Evolutionary conservation across 2,113 vertebrate genomes (phyloP), one percentile per base, ranked within the genome.

Genomic region (Saimiri boliviensis): DNA sequence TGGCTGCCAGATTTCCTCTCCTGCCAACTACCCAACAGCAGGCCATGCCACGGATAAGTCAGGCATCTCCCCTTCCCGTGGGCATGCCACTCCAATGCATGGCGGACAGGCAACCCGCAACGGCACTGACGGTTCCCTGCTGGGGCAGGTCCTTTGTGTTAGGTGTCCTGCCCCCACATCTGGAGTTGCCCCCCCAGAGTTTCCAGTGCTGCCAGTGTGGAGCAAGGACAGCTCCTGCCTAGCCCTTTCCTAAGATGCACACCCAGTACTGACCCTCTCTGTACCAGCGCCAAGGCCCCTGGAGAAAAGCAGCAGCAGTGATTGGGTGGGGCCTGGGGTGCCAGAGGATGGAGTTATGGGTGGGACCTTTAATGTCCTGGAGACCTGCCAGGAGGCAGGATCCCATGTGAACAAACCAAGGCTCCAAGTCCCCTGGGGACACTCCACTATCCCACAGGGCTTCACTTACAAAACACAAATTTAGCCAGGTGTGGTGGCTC

Each of bases 1-100:
- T 1, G 2, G 35, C 83, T 23, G 10, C 58, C 10, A 5, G 58
- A 13, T 21, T 21, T 42, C 25, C 40, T 13, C 8, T 84, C 27
- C 12, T 21, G 0, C 8, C 2, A 66, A 25, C 49, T 56, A 68
- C 68, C 58, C 21, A 19, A 13, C 25, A 6, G 0, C 40, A 8
- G 8, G 0, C n/a, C 40, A 11, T 8, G 35, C n/a, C 49, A 9
- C 1, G 0, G 1, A 7, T 40, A 20, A 35, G 40, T 25, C 49
- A 68, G 83, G 30, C 2, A 6, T 42, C 27, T 35, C 32, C 10
- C 79, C 73, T 71, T 32, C 77, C 56, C 5, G 5, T 25, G 1
- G 45, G 85, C 42, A 66, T 49, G 37, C 30, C 21, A 12, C 35
- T 45, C 54, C 4, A 3, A 11, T 19, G 5, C 2, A 11, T 19